Conservation (phyloP, 2,797 vertebrate species). For the Pangasius larnaudii region DNA sequence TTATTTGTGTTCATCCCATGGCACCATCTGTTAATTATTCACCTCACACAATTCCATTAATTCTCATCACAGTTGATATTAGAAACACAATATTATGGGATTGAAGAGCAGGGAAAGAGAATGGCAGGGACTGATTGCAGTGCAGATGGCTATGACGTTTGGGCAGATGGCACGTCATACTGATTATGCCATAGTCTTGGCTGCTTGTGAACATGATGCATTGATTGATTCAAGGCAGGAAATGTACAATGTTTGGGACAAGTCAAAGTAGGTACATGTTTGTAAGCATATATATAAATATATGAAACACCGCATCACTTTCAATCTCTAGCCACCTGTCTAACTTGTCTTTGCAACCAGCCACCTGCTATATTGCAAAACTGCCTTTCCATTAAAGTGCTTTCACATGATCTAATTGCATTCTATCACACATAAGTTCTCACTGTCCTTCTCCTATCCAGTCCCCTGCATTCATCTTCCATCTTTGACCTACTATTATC, state of each 20-base stretch:
- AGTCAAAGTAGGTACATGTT: slow-evolving; percentile 49
- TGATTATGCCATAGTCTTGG: slow-evolving; percentile 71
- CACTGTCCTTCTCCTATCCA: background rate
- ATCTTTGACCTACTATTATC: background rate
- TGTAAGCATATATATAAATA: background rate
- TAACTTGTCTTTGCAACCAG: background rate
- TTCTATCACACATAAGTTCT: background rate
- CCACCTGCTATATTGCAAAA: background rate
- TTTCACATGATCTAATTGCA: background rate
- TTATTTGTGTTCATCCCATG: slow-evolving; percentile 69
- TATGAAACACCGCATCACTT: background rate
- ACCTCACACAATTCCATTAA: slow-evolving; percentile 74
- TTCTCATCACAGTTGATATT: slow-evolving; percentile 73
- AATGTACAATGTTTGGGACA: slow-evolving; percentile 66
- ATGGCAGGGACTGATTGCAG: slow-evolving; percentile 64
- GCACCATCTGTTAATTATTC: slow-evolving; percentile 78
- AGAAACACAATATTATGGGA: slow-evolving; percentile 69
- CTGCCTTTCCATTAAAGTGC: background rate
- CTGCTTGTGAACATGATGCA: slow-evolving; percentile 66
- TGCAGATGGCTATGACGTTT: slow-evolving; percentile 76
- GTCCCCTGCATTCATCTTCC: background rate
- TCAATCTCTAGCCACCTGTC: background rate
- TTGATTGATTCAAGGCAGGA: slow-evolving; percentile 62
- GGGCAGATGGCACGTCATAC: slow-evolving; percentile 77
- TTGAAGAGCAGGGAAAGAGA: slow-evolving; percentile 59